Percentiles rank a stretch among this genome's conserved stretches.
Evolutionary conservation across 2,888 invertebrate species (phyloP).

Genomic region (Oeneis ivallda): DNA sequence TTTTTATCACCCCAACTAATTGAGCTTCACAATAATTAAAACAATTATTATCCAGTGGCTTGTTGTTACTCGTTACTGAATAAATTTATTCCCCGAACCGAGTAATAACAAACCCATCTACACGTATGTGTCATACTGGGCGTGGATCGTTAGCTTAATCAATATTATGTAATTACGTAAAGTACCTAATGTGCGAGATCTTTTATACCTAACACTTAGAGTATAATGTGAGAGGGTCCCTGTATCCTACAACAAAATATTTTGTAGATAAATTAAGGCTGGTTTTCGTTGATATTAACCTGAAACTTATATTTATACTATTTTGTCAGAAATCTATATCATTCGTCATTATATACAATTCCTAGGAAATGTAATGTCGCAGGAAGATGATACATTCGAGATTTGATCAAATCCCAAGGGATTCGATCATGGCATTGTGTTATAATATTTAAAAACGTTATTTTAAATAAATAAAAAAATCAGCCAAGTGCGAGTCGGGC

Average conservation of each 20-base stretch:
- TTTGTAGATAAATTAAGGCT: not conserved
- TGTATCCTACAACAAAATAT: not conserved
- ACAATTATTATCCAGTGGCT: conserved; percentile 24
- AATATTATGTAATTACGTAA: conserved; percentile 34
- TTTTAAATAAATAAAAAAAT: too few species aligned
- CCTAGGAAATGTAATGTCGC: too few species aligned
- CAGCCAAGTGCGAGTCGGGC: too few species aligned
- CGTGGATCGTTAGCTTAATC: conserved; percentile 29
- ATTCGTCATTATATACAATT: too few species aligned
- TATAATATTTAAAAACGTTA: too few species aligned
- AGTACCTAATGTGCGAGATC: conserved; percentile 43
- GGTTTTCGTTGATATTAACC: not conserved
- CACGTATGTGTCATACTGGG: conserved; percentile 36
- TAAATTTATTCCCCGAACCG: conserved; percentile 31
- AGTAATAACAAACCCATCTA: conserved; percentile 9
- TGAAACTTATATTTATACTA: too few species aligned
- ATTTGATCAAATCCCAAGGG: too few species aligned
- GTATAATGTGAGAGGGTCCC: conserved; percentile 9
- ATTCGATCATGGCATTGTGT: too few species aligned
- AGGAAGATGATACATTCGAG: too few species aligned
- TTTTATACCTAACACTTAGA: conserved; percentile 33
- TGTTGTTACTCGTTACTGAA: conserved; percentile 9
- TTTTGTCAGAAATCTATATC: too few species aligned
- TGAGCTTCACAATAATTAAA: conserved; percentile 22
- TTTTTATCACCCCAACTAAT: conserved; percentile 19